Evolutionary conservation across 2,888 invertebrate species (phyloP), one percentile per base, ranked within the genome.

Genomic region (Thecocarcelia acutangulata): DNA sequence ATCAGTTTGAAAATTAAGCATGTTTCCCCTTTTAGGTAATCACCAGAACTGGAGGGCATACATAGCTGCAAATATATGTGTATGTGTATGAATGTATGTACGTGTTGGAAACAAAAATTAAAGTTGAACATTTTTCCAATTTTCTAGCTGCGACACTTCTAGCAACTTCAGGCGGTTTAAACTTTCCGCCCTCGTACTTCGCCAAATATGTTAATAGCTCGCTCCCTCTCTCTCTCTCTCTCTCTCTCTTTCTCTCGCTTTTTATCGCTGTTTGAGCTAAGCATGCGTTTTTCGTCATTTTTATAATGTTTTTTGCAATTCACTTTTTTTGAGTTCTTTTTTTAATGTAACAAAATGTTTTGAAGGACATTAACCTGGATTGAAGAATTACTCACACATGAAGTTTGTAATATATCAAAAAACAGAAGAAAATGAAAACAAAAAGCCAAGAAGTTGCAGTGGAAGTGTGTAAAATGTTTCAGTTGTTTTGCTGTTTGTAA

Each of bases 351-450:
- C 75, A 84, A 84, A 84, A 85, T 85, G 85, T 85, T 85, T 85
- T 83, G 85, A 84, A 85, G 85, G 85, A 83, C 85, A 83, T 85
- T 85, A 78, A 85, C 85, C 85, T 48, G 83, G 83, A 84, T 83
- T 84, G 84, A 82, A 83, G 83, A 83, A 73, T 80, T 78, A 83
- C 46, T 61, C 61, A 73, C 54, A 81, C 68, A 75, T 61, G 40
- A 54, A 63, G 24, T 68, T 66, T 46, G 28, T 56, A 54, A 48
- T 48, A 61, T 69, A 46, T 59, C 13, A 37, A 8, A 33, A 24
- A 24, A 24, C 2, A 24, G 5, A 24, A 24, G 5, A 24, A 24
- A 24, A 24, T 3, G 5, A 5, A 24, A 24, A 24, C n/a, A 52
- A 50, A 64, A 59, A 17, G 40, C 15, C 61, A 77, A 66, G 81